A percentile compares a stretch with the other conserved stretches of the same genome.
These are phyloP conservation scores for Thunnus maccoyii DNA, from an alignment of 2,113 vertebrate species.

Conservation along the genomic window DNA sequence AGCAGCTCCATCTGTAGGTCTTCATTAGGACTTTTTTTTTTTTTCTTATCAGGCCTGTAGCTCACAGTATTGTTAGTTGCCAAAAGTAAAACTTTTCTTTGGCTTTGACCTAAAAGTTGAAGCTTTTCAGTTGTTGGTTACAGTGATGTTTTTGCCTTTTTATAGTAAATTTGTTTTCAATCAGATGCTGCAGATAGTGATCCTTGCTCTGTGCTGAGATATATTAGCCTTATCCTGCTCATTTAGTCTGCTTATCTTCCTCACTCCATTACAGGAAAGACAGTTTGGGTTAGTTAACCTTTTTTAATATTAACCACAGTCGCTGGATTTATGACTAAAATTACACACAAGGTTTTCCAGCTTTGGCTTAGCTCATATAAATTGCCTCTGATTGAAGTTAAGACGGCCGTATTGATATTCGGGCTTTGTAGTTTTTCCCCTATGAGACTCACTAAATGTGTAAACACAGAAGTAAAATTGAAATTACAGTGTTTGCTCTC, in stretches of 20 bases:
- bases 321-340: neutral
- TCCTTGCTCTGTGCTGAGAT: neutral
- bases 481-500: neutral
- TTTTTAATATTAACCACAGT: conserved; percentile 3
- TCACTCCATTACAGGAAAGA: neutral
- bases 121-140: neutral
- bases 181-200: conserved; percentile 11
- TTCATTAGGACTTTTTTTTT: conserved; percentile 41
- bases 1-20: conserved; percentile 18
- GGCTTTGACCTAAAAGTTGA: conserved; percentile 30
- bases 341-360: conserved; percentile 4
- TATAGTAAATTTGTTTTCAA: neutral
- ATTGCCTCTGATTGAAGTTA: conserved; percentile 16
- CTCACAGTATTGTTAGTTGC: conserved; percentile 23
- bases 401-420: conserved; percentile 10
- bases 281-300: conserved; percentile 27
- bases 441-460: neutral
- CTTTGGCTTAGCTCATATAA: conserved; percentile 1
- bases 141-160: too few relatives aligned
- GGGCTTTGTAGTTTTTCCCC: conserved; percentile 19
- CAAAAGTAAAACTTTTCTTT: conserved; percentile 42
- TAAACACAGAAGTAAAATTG: too few relatives aligned
- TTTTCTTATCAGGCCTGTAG: neutral
- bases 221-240: conserved; percentile 5
- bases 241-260: conserved; percentile 14